These are phyloP conservation scores for Boleophthalmus pectinirostris DNA, from an alignment of 2,113 vertebrate species.

Conservation along the genomic window DNA sequence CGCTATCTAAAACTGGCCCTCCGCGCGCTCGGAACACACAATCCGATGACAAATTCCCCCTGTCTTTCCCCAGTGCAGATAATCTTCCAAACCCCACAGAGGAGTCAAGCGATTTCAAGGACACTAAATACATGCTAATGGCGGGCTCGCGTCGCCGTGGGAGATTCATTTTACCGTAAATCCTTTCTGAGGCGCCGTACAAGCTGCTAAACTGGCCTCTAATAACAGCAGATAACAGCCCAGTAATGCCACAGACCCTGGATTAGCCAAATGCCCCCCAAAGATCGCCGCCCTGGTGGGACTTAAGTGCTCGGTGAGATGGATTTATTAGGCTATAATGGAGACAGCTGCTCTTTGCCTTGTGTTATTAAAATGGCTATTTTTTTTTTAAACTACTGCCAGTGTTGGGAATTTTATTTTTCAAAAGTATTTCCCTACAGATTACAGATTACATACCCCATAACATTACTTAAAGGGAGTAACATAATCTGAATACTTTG, in stretches of 20 bases:
- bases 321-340: constrained; percentile 19
- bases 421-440: too few species aligned
- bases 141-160: background rate
- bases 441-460: too few species aligned
- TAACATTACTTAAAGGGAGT: too few species aligned
- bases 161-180: background rate
- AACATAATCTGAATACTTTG: too few species aligned
- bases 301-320: constrained; percentile 5
- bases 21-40: constrained; percentile 4
- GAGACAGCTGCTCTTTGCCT: constrained; percentile 11
- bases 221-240: constrained; percentile 5
- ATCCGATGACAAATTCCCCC: background rate
- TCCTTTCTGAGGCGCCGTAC: background rate
- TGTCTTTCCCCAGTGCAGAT: constrained; percentile 7
- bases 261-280: background rate
- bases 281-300: constrained; percentile 10
- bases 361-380: constrained; percentile 4
- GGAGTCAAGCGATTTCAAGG: constrained; percentile 9
- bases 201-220: background rate
- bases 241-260: background rate
- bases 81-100: constrained; percentile 11
- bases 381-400: too few species aligned
- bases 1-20: background rate
- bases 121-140: background rate
- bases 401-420: too few species aligned